These are phyloP conservation scores for Xanthia togata DNA, from an alignment of 2,888 invertebrate species.

Conservation along the genomic window DNA sequence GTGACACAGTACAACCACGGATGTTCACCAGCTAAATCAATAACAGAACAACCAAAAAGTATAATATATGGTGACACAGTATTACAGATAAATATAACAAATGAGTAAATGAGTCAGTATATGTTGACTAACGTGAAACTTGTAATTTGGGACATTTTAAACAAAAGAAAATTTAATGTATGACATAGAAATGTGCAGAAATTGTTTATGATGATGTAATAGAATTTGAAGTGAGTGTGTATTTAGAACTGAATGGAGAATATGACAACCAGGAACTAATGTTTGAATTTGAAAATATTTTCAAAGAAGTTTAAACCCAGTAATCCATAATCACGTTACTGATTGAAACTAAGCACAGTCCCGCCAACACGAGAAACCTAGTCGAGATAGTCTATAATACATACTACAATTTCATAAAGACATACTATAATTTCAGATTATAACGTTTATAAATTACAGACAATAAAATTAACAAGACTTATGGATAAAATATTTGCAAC, in stretches of 20 bases:
- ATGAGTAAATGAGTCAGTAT: constrained; percentile 46
- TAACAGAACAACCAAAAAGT: constrained; percentile 35
- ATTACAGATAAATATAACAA: constrained; percentile 36
- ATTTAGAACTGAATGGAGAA: neutral
- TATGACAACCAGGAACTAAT: neutral
- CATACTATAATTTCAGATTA: neutral
- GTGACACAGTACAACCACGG: constrained; percentile 59
- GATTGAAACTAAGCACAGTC: too few species aligned
- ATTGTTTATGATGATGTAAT: neutral
- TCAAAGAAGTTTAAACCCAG: too few species aligned
- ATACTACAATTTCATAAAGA: neutral
- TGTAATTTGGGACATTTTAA: constrained; percentile 34
- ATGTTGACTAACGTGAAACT: constrained; percentile 50
- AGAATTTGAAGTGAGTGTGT: neutral
- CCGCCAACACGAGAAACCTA: too few species aligned
- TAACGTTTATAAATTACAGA: neutral
- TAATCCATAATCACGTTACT: too few species aligned
- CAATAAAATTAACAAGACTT: neutral
- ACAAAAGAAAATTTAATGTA: constrained; percentile 26
- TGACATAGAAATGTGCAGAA: constrained; percentile 2
- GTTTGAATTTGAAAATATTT: too few species aligned
- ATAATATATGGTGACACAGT: constrained; percentile 46
- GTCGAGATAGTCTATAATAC: too few species aligned
- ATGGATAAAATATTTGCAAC: neutral
- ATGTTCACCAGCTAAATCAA: constrained; percentile 49